phyloP scores from a whole-genome alignment of 2,888 invertebrate genomes.

The Eupithecia centaureata region DNA sequence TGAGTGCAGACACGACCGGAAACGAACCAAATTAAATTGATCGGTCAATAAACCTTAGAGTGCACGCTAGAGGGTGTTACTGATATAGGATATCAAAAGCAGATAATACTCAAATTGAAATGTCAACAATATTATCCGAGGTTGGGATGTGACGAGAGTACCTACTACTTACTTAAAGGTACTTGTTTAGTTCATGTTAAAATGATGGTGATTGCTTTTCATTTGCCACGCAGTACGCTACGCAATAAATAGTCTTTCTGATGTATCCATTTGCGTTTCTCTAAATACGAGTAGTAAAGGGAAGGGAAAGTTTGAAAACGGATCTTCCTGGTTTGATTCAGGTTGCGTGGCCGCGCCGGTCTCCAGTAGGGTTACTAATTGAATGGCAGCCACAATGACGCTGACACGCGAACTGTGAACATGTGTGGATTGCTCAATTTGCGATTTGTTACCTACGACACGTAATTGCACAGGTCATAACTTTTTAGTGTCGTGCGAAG shows the following conservation, averaged over 20 bases:
- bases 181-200: too few relatives aligned
- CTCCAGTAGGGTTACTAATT: constrained; percentile 76
- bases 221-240: constrained; percentile 2
- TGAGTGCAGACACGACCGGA: constrained; percentile 27
- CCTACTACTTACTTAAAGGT: too few relatives aligned
- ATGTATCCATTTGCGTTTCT: not conserved
- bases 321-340: constrained; percentile 58
- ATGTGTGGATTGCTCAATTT: constrained; percentile 48
- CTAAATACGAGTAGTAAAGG: not conserved
- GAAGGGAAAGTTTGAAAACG: constrained; percentile 21
- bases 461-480: constrained; percentile 25
- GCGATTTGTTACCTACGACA: constrained; percentile 37
- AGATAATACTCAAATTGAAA: constrained; percentile 27
- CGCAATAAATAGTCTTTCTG: not conserved
- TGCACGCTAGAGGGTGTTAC: constrained; percentile 9
- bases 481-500: constrained; percentile 19
- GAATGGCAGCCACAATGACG: constrained; percentile 62
- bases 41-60: constrained; percentile 20
- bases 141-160: constrained; percentile 1
- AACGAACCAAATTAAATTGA: constrained; percentile 30
- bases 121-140: constrained; percentile 14
- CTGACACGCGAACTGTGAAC: constrained; percentile 57
- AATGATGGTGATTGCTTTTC: not conserved
- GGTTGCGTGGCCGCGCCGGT: constrained; percentile 74
- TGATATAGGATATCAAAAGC: not conserved